These are phyloP conservation scores for Echiichthys vipera DNA, from an alignment of 2,797 vertebrate species.

Conservation along the genomic window DNA sequence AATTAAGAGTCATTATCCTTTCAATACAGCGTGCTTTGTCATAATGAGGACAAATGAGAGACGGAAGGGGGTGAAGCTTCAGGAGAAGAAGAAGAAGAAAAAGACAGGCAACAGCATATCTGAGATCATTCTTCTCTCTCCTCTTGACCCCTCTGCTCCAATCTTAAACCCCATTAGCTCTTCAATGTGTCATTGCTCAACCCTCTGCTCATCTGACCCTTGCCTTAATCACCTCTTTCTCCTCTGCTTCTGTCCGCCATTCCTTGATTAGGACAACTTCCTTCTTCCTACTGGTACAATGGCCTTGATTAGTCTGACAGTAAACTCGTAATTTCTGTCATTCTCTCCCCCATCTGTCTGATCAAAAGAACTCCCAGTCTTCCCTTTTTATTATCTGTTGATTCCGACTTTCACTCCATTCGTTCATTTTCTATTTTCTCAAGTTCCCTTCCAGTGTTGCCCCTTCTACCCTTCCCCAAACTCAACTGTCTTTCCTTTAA, in stretches of 20 bases:
- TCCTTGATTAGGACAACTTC: constrained; percentile 45
- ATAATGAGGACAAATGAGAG: constrained; percentile 55
- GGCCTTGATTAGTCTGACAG: constrained; percentile 52
- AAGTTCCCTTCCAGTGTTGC: neutral
- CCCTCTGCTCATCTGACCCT: constrained; percentile 21
- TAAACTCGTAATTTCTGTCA: constrained; percentile 7
- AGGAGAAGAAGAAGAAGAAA: constrained; percentile 15
- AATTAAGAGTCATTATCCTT: constrained; percentile 64
- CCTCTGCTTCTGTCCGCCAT: constrained; percentile 25
- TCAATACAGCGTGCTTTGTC: constrained; percentile 37
- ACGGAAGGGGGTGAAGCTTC: constrained; percentile 5
- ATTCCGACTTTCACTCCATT: constrained; percentile 9
- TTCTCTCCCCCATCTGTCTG: constrained; percentile 15
- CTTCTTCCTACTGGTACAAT: constrained; percentile 42
- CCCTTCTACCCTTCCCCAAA: neutral
- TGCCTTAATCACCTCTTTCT: constrained; percentile 35
- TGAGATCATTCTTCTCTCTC: constrained; percentile 17
- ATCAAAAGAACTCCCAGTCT: constrained; percentile 26
- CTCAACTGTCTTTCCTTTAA: neutral
- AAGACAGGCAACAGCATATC: neutral
- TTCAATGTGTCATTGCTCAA: constrained; percentile 16
- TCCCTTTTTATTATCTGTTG: neutral
- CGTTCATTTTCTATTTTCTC: neutral
- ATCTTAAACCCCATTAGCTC: constrained; percentile 31
- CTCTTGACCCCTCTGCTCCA: constrained; percentile 20